Evolutionary conservation across 2,888 invertebrate species (phyloP).

Genomic region (Furcula furcula): DNA sequence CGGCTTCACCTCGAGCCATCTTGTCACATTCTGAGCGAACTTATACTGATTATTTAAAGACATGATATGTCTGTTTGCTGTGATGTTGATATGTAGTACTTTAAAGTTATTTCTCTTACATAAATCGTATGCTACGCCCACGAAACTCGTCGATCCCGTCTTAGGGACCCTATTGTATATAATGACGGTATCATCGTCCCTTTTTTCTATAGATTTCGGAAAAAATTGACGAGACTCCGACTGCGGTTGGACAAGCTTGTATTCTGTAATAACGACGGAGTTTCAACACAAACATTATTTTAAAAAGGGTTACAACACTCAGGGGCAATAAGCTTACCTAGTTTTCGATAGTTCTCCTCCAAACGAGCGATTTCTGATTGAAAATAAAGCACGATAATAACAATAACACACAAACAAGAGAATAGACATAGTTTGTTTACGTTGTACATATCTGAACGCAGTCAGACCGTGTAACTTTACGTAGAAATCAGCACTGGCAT

Average conservation of each 20-base stretch:
- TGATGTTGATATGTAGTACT: slow-evolving; percentile 95
- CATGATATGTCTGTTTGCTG: slow-evolving; percentile 97
- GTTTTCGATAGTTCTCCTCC: slow-evolving; percentile 63
- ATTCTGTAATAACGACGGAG: slow-evolving; percentile 49
- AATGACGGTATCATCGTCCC: slow-evolving; percentile 87
- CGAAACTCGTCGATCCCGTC: slow-evolving; percentile 98
- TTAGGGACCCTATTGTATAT: slow-evolving; percentile 98
- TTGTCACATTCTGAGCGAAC: slow-evolving; percentile 94
- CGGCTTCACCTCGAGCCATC: slow-evolving; percentile 95
- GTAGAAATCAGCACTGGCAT: slow-evolving; percentile 51
- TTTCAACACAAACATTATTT: slow-evolving; percentile 8
- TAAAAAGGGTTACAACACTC: slow-evolving; percentile 3
- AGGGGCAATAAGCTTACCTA: slow-evolving; percentile 47
- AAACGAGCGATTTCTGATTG: slow-evolving; percentile 70
- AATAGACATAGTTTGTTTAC: slow-evolving; percentile 72
- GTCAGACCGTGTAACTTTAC: slow-evolving; percentile 42
- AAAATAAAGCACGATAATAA: slow-evolving; percentile 70
- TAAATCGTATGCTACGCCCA: slow-evolving; percentile 93
- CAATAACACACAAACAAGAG: slow-evolving; percentile 68
- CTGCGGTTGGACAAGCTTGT: slow-evolving; percentile 53
- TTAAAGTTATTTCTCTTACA: slow-evolving; percentile 86
- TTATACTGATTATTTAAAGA: slow-evolving; percentile 94
- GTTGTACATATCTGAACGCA: slow-evolving; percentile 65
- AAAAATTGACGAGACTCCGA: slow-evolving; percentile 66
- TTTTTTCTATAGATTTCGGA: slow-evolving; percentile 51